Evolutionary conservation across 2,888 invertebrate genomes (phyloP).

Genomic region (Mamestra brassicae): DNA sequence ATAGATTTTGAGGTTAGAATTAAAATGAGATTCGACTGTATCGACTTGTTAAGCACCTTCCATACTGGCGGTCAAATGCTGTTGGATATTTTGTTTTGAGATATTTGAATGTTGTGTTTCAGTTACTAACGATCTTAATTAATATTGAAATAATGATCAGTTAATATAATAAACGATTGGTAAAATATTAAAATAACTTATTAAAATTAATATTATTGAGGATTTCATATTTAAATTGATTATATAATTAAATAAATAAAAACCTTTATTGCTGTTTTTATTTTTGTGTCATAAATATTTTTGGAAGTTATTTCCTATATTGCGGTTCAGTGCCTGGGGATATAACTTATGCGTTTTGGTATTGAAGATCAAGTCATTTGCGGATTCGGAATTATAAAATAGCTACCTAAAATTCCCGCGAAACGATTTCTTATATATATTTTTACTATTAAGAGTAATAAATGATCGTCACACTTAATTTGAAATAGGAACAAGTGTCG

Average conservation of each 20-base stretch:
- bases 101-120: background rate
- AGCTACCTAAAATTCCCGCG: slow-evolving; percentile 8
- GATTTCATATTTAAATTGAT: no score
- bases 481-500: slow-evolving; percentile 25
- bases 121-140: no score
- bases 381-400: background rate
- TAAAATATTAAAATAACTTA: no score
- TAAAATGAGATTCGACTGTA: slow-evolving; percentile 66
- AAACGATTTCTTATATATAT: slow-evolving; percentile 21
- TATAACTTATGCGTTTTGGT: slow-evolving; percentile 3
- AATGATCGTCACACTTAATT: slow-evolving; percentile 40
- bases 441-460: slow-evolving; percentile 26
- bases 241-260: no score
- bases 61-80: slow-evolving; percentile 18
- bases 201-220: no score
- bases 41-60: slow-evolving; percentile 53
- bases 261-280: no score
- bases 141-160: no score
- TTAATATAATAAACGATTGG: no score
- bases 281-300: background rate
- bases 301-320: background rate
- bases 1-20: slow-evolving; percentile 67
- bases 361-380: background rate
- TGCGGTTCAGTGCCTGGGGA: background rate
- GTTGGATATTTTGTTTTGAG: background rate